phyloP scores from a whole-genome alignment of 2,113 vertebrate species.

The Lampris megalopsis region DNA sequence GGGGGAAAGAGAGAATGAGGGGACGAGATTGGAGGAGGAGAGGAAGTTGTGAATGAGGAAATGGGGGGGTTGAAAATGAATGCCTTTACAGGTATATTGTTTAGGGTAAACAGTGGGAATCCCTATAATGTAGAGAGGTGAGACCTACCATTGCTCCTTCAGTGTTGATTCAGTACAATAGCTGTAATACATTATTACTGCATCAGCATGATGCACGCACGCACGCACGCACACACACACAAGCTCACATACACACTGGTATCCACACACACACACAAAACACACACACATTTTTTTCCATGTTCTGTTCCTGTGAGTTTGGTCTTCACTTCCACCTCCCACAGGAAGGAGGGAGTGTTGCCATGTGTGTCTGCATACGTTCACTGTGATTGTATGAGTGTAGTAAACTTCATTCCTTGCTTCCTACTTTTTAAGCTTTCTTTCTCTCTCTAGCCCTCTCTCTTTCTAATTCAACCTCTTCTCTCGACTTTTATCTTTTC shows the following conservation, averaged over 20 bases:
- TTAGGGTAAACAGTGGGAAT: not conserved
- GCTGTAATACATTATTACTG: not conserved
- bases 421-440: not conserved
- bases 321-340: constrained; percentile 37
- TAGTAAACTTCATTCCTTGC: not conserved
- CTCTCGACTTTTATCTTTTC: too few species aligned
- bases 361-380: constrained; percentile 45
- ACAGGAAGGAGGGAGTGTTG: constrained; percentile 48
- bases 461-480: not conserved
- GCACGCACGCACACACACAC: constrained; percentile 5
- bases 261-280: constrained; percentile 19
- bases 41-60: not conserved
- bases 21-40: not conserved
- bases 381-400: constrained; percentile 1
- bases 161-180: not conserved
- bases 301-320: constrained; percentile 34
- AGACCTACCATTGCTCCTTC: not conserved
- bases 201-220: constrained; percentile 1
- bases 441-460: not conserved
- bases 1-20: not conserved
- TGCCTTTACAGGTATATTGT: not conserved
- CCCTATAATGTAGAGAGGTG: not conserved
- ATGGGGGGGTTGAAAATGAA: not conserved
- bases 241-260: constrained; percentile 2
- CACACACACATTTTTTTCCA: constrained; percentile 5